Evolutionary conservation across 2,888 invertebrate species (phyloP), one percentile per base, ranked within the genome.

Genomic region (Brachyptera putata): DNA sequence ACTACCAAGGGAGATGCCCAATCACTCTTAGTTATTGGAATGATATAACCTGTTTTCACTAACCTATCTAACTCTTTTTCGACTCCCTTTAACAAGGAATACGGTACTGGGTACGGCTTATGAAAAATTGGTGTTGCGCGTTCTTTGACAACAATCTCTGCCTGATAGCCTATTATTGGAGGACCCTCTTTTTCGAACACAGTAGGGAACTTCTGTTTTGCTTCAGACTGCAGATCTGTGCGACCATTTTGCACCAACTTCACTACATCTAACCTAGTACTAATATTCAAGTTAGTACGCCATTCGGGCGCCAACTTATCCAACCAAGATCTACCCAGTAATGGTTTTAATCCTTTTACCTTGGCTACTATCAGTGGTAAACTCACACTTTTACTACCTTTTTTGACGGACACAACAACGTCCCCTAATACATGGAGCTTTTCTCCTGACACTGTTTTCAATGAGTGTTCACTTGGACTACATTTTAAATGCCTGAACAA

Each of bases 1-100:
- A 70, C 62, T 0, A 71, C 69, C 4, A 71, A 11, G 1, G 48
- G 48, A 3, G 48, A 49, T 7, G 48, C 48, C 48, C 48, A 49
- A 3, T 49, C 25, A 13, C 48, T 49, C 1, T n/a, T 9, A 11
- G 26, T 50, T 2, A 50, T 34, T 16, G 26, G 26, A 14, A 1
- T 30, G 5, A 50, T 4, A 11, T 18, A 5, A 4, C 30, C 30
- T 2, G 30, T 26, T 14, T 26, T 4, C 26, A 30, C 50, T 30
- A 50, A 16, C 14, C 16, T 4, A 50, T 30, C 16, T 2, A 50
- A n/a, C 16, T 50, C 30, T 1, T 5, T 34, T 16, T 50, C 21
- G 9, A 50, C 50, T 16, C 14, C 9, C 21, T 50, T n/a, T 26
- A 16, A 9, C 14, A 50, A 30, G 3, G 50, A 14, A 26, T 26